Evolutionary conservation across 92 coral and sea anemone genomes (phyloP), one percentile per base, ranked within the genome.

Genomic region (Isaurus tuberculatus): DNA sequence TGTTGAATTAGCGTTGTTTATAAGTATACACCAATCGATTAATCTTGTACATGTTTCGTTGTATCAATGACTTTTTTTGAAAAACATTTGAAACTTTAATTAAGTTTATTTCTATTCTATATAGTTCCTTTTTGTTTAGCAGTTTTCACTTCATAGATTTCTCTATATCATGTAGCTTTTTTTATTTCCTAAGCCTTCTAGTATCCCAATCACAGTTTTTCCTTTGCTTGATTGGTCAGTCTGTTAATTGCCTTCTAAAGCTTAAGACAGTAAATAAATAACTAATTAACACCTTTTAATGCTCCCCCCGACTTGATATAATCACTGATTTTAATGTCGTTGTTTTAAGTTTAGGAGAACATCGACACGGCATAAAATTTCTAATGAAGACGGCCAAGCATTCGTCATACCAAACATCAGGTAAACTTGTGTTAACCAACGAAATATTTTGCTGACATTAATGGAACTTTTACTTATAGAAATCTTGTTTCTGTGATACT

Each of bases 271-370:
- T 58, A 67, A 77, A 57, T 77, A 77, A 48, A 77, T 13, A 22
- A 51, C 70, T 77, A 69, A 58, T 77, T 77, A 58, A 53, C 29
- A 55, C 53, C 36, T 61, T 58, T 33, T 77, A 16, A 77, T 77
- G 7, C 46, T 31, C 28, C 65, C 10, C 65, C 9, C 42, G 37
- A 74, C 40, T 30, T 49, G 13, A 30, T 36, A 58, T 20, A 77
- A 37, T 55, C 25, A 81, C 44, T 73, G 86, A 68, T 82, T 68
- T 84, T 78, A 46, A 55, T 75, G 49, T 44, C 48, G 89, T 86
- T 63, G 92, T 85, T 81, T 89, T 89, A 90, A 94, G 75, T 72
- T 79, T 80, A 89, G 70, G 67, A 88, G 72, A 70, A 89, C 48
- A 73, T 83, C 83, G 82, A 86, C 70, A 85, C 88, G 83, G 70